Evolutionary conservation across 1,140 invertebrate species (phyloP), one percentile per base, ranked within the genome.

Genomic region (Chionoecetes opilio): DNA sequence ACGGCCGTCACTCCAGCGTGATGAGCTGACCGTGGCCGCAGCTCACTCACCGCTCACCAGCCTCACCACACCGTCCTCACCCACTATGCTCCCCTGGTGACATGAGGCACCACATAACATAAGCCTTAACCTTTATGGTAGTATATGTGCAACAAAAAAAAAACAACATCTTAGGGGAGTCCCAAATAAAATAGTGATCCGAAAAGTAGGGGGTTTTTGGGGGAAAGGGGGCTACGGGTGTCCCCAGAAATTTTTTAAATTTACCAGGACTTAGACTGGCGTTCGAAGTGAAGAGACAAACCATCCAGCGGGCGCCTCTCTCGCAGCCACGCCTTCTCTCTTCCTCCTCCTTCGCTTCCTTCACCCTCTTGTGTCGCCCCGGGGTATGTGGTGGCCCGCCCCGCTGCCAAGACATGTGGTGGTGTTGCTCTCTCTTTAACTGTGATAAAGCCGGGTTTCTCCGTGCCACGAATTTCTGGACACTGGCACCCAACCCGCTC

Each of bases 371-470:
- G 82, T 5, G n/a, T 86, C 37, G 37, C 82, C 46, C 89, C 93
- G 86, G 32, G 63, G 53, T 53, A 26, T 85, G 93, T 53, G 87
- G 89, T 94, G 93, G 82, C 85, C 93, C n/a, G 32, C 34, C 53
- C n/a, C 53, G 86, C 87, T 63, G 21, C 53, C 5, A 31, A 92
- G 94, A 95, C 82, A 95, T 95, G 94, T 95, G 94, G 94, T 95
- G 94, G 94, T 95, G 94, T 53, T 95, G 94, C 37, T 92, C 94
- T 11, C 94, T 95, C 89, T 95, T 95, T 82, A 95, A 91, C 89
- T 95, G 94, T 85, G 94, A 95, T 38, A 95, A 95, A 91, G 94
- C 75, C 82, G 94, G 94, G 35, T 8, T 95, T 29, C 90, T 91
- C 17, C 94, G 93, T 9, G 93, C 93, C 41, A 85, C 41, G 35